Conservation (phyloP, 2,797 vertebrate genomes). For the Typhlichthys eigenmanni region DNA sequence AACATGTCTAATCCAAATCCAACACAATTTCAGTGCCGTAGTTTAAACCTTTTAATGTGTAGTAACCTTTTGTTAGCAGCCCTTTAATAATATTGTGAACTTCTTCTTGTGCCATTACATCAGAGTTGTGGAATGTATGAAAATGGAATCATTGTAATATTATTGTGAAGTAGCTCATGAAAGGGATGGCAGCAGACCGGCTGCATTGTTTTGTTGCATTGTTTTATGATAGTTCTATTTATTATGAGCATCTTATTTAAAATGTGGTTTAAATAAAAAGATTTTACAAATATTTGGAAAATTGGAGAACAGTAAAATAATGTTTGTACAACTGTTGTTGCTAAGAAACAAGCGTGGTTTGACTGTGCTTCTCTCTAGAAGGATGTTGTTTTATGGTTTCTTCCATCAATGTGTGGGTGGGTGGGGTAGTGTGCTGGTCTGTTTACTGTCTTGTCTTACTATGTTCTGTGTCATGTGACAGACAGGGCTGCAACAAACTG, state of each 20-base stretch:
- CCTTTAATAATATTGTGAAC: no score
- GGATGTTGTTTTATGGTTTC: not conserved
- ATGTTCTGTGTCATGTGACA: constrained; percentile 31
- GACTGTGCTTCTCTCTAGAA: not conserved
- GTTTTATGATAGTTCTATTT: not conserved
- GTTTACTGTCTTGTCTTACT: constrained; percentile 17
- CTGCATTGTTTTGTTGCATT: not conserved
- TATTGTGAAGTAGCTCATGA: no score
- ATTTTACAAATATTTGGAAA: not conserved
- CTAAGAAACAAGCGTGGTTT: not conserved
- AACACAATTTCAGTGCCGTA: no score
- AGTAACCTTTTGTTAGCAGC: no score
- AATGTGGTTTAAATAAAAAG: not conserved
- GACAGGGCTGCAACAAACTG: not conserved
- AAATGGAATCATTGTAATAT: no score
- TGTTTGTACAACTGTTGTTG: not conserved
- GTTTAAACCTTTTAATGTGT: no score
- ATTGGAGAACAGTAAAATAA: not conserved
- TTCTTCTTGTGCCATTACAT: no score
- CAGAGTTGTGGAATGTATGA: no score
- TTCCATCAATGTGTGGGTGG: constrained; percentile 12
- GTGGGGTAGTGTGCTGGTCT: constrained; percentile 9
- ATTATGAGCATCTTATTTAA: not conserved
- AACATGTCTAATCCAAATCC: no score
- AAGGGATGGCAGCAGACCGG: no score